Percentiles rank a stretch among this genome's conserved stretches.
phyloP scores from a whole-genome alignment of 2,113 vertebrate species.

The Canis aureus region DNA sequence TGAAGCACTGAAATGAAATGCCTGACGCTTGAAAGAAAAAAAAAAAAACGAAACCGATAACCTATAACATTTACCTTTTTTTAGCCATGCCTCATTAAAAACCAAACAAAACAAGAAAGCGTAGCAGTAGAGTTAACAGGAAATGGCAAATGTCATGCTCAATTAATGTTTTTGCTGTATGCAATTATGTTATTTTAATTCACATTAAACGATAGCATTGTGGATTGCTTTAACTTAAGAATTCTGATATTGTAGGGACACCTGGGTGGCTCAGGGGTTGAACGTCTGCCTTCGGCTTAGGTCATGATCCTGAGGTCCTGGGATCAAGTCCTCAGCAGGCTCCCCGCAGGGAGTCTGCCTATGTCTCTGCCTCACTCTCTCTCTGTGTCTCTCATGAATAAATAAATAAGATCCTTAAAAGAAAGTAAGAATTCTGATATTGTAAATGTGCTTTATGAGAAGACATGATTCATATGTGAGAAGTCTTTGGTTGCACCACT shows the following conservation, averaged over 20 bases:
- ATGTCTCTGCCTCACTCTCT: too few relatives aligned
- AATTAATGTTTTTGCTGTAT: not conserved
- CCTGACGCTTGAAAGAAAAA: conserved; percentile 18
- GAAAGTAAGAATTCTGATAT: not conserved
- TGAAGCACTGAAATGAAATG: conserved; percentile 62
- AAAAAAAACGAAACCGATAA: not conserved
- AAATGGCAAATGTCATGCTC: conserved; percentile 22
- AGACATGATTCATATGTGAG: not conserved
- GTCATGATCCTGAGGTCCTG: too few relatives aligned
- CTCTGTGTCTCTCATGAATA: too few relatives aligned
- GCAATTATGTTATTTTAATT: conserved; percentile 4
- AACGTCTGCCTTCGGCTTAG: too few relatives aligned
- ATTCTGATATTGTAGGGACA: not conserved
- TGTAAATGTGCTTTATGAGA: not conserved
- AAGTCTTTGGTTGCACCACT: not conserved
- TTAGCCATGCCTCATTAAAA: conserved; percentile 40
- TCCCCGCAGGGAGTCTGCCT: too few relatives aligned
- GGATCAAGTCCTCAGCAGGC: too few relatives aligned
- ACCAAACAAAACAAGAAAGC: not conserved
- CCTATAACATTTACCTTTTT: conserved; percentile 46
- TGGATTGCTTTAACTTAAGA: not conserved
- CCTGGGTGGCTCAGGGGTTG: too few relatives aligned
- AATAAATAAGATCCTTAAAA: too few relatives aligned
- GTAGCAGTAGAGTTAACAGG: not conserved
- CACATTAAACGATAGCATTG: not conserved